phyloP scores from a whole-genome alignment of 2,113 vertebrate genomes.

The Arizona elegans region DNA sequence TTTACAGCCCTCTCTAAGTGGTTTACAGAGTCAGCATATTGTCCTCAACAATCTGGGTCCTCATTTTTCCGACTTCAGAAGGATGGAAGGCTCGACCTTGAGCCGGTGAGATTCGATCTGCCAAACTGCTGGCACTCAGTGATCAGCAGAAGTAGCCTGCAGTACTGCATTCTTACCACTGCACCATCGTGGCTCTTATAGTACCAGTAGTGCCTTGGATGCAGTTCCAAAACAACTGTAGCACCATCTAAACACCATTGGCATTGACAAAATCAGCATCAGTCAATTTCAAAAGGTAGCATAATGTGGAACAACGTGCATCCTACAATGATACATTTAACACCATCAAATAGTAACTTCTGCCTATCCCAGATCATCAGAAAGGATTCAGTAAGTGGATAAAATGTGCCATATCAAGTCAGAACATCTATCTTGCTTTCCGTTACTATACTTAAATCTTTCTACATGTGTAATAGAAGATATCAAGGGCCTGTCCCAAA shows the following conservation, averaged over 20 bases:
- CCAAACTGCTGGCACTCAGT: no score
- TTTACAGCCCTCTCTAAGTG: no score
- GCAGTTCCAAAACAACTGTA: not conserved
- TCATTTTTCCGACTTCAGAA: no score
- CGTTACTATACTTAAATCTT: not conserved
- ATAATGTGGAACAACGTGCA: not conserved
- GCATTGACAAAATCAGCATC: not conserved
- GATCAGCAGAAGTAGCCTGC: no score
- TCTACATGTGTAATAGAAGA: not conserved
- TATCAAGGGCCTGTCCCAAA: not conserved
- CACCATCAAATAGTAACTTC: not conserved
- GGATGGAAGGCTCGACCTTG: no score
- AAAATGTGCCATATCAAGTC: not conserved
- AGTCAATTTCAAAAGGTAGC: not conserved
- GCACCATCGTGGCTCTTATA: no score
- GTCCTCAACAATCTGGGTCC: no score
- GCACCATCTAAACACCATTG: not conserved
- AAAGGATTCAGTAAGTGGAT: not conserved
- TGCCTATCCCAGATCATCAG: not conserved
- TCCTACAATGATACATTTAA: not conserved
- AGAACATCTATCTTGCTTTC: not conserved
- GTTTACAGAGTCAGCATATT: no score
- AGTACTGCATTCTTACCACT: no score
- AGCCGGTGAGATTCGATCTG: no score
- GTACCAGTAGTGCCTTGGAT: not conserved